Base-by-base conservation (phyloP, 2,888 invertebrate genomes). In the Melinaea marsaeus region DNA sequence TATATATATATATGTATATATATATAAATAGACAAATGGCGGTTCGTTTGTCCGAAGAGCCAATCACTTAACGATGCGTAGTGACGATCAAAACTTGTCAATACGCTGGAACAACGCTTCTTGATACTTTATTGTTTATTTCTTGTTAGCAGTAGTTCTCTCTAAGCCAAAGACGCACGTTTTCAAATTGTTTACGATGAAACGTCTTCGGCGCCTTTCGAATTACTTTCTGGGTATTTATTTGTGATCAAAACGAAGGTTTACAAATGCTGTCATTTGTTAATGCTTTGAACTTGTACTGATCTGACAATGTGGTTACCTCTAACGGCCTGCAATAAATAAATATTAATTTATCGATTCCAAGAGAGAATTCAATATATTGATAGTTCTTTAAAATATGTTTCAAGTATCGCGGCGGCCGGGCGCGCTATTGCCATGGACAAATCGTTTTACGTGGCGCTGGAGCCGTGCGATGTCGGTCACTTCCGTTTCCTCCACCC, bases 21-120 rank as follows among this genome's bases (percentile, higher is more conserved):
- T 55, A 58, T 47, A 56, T 37, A 56, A 59, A 13, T 37, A 37
- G 55, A 60, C 60, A 60, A 60, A 61, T 46, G 42, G 55, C 34
- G 54, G 56, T 54, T 57, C 63, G 67, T 60, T 64, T 58, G 64
- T 67, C 63, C 67, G 63, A 70, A 73, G 70, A 71, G 75, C 74
- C 76, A 78, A 79, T 79, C 78, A 79, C 78, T 79, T 78, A 76
- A 76, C 76, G 74, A 72, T 69, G 72, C 71, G 72, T 69, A 66
- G 67, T 71, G 71, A 73, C 74, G 74, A 73, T 73, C 72, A 73
- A 69, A 71, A 74, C 73, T 75, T 74, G 72, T 70, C 66, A 64
- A 61, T 48, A 45, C 32, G 48, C 7, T 69, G 42, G 65, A 64
- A 45, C 46, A 11, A 56, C 6, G 2, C 3, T 37, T 35, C 64